A percentile compares a stretch with the other conserved stretches of the same genome.
Evolutionary conservation across 2,113 vertebrate genomes (phyloP).

Genomic region (Halcyon senegalensis): DNA sequence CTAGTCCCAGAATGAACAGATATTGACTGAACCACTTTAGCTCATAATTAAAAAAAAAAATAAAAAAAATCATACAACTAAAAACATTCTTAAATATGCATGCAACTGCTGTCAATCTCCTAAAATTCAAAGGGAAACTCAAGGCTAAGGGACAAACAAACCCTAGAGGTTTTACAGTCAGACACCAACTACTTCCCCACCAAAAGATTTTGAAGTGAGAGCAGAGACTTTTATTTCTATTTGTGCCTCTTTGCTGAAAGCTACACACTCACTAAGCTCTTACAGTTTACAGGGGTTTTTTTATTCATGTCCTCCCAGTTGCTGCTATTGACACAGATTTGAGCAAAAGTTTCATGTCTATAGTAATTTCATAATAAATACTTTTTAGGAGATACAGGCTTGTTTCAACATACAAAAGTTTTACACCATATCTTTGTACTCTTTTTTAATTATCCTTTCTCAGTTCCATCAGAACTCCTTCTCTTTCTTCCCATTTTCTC

Average conservation of each 20-base stretch:
- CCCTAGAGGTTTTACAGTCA: neutral
- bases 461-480: neutral
- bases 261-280: neutral
- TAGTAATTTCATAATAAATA: neutral
- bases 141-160: neutral
- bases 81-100: neutral
- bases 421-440: neutral
- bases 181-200: neutral
- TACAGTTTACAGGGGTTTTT: neutral
- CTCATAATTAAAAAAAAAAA: neutral
- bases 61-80: neutral
- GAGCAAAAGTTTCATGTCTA: neutral
- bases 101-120: neutral
- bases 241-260: neutral
- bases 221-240: neutral
- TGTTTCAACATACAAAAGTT: neutral
- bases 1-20: neutral
- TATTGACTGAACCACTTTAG: neutral
- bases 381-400: neutral
- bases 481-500: neutral
- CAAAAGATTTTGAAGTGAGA: neutral
- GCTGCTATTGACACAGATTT: neutral
- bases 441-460: neutral
- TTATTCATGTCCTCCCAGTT: neutral
- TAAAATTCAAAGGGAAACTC: neutral